Base-by-base conservation (phyloP, 2,797 vertebrate genomes). In the Ptychadena robeensis region DNA sequence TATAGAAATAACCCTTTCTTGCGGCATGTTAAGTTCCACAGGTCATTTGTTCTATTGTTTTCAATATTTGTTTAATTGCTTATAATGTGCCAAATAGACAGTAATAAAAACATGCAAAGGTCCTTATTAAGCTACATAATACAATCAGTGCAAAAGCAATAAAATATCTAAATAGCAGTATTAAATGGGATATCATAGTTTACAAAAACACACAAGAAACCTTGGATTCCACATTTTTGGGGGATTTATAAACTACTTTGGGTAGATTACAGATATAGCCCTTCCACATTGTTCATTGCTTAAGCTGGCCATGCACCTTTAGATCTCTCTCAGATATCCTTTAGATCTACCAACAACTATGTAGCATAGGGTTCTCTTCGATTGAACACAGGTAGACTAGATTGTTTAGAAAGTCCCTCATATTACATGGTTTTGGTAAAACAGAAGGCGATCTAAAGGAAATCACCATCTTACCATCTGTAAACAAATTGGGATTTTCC, bases 1-100 rank as follows among this genome's bases (percentile, higher is more conserved):
- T 85, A 59, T 31, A 12, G 37, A 87, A 87, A 88, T 89, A 87
- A 86, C 85, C 89, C 74, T 86, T 88, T 79, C 57, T 66, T 69
- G 22, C 44, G 69, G 9, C 73, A n/a, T 63, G 37, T 32, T 10
- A 40, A 80, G 53, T 79, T 38, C 67, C 4, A 68, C n/a, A 77
- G 74, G 76, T 83, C 68, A 40, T 83, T 65, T 79, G 72, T 61
- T 79, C 28, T 38, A 53, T 84, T 84, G 57, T 80, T 67, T 83
- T 74, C 40, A 57, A 84, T 61, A 74, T 79, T 48, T 83, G 63
- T 44, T 73, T 84, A 79, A 84, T 80, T 79, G 70, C 63, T 80
- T 80, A 80, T 69, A 69, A 85, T 70, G 82, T 73, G 70, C 74
- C 68, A 78, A 82, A 82, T 66, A 31, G 78, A 67, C 40, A 69